A percentile compares a stretch with the other conserved stretches of the same genome.
phyloP scores from a whole-genome alignment of 2,113 vertebrate species.

The Urocynchramus pylzowi region DNA sequence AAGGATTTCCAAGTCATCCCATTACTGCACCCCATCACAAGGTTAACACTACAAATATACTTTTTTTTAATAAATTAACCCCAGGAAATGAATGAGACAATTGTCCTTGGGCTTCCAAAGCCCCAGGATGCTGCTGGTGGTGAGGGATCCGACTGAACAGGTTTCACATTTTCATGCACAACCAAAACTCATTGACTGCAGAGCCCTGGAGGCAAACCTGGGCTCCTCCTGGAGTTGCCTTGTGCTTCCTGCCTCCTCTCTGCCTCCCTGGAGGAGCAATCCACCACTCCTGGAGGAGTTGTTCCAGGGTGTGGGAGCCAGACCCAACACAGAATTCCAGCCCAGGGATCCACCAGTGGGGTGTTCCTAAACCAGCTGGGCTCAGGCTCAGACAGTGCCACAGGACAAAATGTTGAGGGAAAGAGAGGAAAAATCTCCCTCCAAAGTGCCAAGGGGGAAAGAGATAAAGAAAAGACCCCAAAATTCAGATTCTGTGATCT shows the following conservation, averaged over 20 bases:
- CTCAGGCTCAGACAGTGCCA: rapidly evolving
- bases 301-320: background rate
- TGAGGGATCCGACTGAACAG: background rate
- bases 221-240: background rate
- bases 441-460: background rate
- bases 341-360: background rate
- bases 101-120: background rate
- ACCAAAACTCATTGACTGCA: background rate
- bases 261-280: background rate
- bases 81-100: background rate
- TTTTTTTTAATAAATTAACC: background rate
- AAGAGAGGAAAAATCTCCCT: background rate
- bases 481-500: background rate
- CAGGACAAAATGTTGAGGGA: rapidly evolving
- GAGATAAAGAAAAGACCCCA: background rate
- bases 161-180: background rate
- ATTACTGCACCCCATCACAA: background rate
- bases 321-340: rapidly evolving
- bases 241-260: background rate
- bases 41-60: background rate
- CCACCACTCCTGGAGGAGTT: rapidly evolving
- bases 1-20: background rate
- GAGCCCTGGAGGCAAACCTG: background rate
- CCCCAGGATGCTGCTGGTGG: background rate
- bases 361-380: background rate